Conservation (phyloP, 1,140 invertebrate genomes). For the Diorhabda carinulata region DNA sequence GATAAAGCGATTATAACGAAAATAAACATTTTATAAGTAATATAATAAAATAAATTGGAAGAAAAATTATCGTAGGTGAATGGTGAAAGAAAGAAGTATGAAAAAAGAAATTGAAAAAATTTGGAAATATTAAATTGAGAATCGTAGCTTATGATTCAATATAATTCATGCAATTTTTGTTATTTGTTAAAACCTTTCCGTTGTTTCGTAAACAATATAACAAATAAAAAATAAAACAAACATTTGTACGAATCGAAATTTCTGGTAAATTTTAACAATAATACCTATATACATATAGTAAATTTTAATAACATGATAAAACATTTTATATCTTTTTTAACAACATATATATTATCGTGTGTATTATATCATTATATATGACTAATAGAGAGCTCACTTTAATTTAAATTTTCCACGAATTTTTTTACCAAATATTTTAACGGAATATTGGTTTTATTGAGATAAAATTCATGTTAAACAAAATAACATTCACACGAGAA, state of each 20-base stretch:
- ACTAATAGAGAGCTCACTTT: neutral
- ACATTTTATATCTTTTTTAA: neutral
- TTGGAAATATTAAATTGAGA: too few relatives aligned
- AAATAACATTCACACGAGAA: too few relatives aligned
- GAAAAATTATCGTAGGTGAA: too few relatives aligned
- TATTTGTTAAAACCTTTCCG: too few relatives aligned
- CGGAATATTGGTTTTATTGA: neutral
- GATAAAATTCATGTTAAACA: too few relatives aligned
- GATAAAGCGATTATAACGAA: too few relatives aligned
- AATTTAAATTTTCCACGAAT: neutral
- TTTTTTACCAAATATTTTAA: neutral
- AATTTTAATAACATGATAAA: constrained; percentile 1
- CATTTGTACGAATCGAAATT: neutral
- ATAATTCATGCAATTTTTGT: too few relatives aligned
- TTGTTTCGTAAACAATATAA: neutral
- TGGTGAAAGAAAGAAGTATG: too few relatives aligned
- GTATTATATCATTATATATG: neutral
- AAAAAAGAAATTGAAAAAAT: too few relatives aligned
- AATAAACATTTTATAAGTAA: too few relatives aligned
- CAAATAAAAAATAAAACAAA: neutral
- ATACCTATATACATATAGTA: neutral
- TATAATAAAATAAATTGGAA: too few relatives aligned
- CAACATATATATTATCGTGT: neutral
- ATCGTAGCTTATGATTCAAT: too few relatives aligned
- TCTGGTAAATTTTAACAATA: neutral